Conservation (phyloP, 2,888 invertebrate genomes). For the Lepetodrilus schrolli region DNA sequence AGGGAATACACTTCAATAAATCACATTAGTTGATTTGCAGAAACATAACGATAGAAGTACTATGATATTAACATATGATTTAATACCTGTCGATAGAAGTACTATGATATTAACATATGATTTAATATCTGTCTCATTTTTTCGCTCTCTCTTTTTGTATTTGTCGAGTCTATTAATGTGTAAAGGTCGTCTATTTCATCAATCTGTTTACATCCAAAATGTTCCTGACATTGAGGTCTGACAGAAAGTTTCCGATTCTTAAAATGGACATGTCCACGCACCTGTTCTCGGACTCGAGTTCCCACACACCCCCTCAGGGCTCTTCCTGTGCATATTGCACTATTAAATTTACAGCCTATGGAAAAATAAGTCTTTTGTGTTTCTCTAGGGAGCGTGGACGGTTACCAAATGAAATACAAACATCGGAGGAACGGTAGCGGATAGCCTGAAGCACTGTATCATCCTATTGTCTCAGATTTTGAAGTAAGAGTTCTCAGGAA, state of each 20-base stretch:
- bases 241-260: not conserved
- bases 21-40: no score
- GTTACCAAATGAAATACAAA: constrained; percentile 20
- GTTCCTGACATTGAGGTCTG: not conserved
- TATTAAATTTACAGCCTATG: not conserved
- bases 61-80: no score
- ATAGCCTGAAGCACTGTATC: not conserved
- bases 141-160: no score
- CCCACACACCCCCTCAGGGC: constrained; percentile 10
- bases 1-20: no score
- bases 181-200: no score
- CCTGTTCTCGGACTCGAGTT: not conserved
- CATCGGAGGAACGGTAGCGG: not conserved
- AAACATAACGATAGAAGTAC: no score
- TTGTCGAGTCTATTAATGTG: no score
- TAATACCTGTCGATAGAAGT: no score
- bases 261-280: not conserved
- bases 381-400: constrained; percentile 14
- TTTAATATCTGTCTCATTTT: no score
- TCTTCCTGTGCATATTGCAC: constrained; percentile 25
- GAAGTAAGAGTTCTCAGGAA: not conserved
- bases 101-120: no score
- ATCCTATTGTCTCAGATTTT: constrained; percentile 12
- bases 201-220: not conserved
- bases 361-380: constrained; percentile 23